Evolutionary conservation across 2,797 vertebrate genomes (phyloP), one percentile per base, ranked within the genome.

Genomic region (Peromyscus attwateri): DNA sequence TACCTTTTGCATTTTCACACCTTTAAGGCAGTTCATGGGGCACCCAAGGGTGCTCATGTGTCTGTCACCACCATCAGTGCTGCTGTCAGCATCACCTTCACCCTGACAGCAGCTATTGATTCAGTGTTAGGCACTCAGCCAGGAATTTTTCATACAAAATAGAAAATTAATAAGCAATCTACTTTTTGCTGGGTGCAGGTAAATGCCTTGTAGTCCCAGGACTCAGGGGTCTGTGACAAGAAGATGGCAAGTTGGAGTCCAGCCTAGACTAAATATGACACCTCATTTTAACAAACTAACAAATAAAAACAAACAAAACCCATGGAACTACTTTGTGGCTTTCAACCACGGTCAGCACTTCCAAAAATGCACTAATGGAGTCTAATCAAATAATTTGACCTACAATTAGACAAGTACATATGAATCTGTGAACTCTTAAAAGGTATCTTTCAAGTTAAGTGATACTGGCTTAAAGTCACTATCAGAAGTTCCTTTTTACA

Each of bases 91-190:
- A 29, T 52, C 17, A n/a, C 12, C 62, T 5, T 49, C 46, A 70
- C 21, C 12, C 13, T 80, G 71, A 80, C 9, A 60, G 17, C 3
- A 12, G 49, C 62, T 83, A 21, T 4, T 66, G 84, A 37, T 75
- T 68, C 31, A 83, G 29, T 19, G 43, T 75, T 13, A 62, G n/a
- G 3, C 19, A 57, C 40, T 87, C 60, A 75, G 31, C 5, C n/a
- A 87, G 87, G 37, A 82, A 95, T 31, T 82, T 89, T 83, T 29
- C 21, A 73, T 57, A 40, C 9, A 83, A 94, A 92, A 89, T n/a
- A 66, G 31, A 70, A 93, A 95, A 25, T 23, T 77, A 37, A 90
- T 88, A 76, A 66, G 37, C 16, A 62, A n/a, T 81, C 14, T 5
- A 34, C 13, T 21, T 37, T 23, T 79, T 52, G 43, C 23, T 90